Evolutionary conservation across 1,140 invertebrate species (phyloP), one percentile per base, ranked within the genome.

Genomic region (Lordiphosa clarofinis): DNA sequence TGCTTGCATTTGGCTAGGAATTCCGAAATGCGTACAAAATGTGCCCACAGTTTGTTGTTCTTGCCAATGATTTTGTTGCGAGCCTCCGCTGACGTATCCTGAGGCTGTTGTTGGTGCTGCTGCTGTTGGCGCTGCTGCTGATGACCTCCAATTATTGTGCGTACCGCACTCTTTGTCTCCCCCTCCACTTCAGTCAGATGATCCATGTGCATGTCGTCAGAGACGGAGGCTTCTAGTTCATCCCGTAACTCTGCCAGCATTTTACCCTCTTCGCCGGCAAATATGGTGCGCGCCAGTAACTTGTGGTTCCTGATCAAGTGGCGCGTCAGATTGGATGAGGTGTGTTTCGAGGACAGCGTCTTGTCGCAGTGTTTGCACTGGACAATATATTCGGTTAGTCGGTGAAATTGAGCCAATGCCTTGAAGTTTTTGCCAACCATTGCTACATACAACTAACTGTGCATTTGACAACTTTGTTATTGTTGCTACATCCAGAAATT

Each of bases 291-390:
- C 24, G 84, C 71, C 11, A 84, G 37, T 38, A 71, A 24, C 40
- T 78, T 87, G 39, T 87, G 84, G 46, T 84, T 76, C 35, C 73
- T 47, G 21, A 86, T 75, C 31, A 87, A 50, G 44, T 87, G 84
- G 49, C 84, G 73, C 63, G 79, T 79, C 47, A 87, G 46, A 56
- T 87, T 87, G 21, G 71, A 75, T 2, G 74, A 86, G 2, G 79
- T 81, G 24, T 87, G 74, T 56, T 87, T 87, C 2, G 78, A 79
- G 13, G 84, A 84, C 4, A 87, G 67, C 19, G 74, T 81, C 33
- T 79, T 84, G 54, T 76, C 86, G n/a, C 84, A 87, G 19, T 81
- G 72, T 37, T 87, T 87, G 61, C 84, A 87, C 59, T 78, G 73
- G 48, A 84, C 78, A 38, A 86, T 66, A 46, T 84, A 84, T 46